Evolutionary conservation across 37 sponge, comb jelly and placozoan species (phyloP), one percentile per base, ranked within the genome.

Genomic region (Chondrilla cf. caribensis): DNA sequence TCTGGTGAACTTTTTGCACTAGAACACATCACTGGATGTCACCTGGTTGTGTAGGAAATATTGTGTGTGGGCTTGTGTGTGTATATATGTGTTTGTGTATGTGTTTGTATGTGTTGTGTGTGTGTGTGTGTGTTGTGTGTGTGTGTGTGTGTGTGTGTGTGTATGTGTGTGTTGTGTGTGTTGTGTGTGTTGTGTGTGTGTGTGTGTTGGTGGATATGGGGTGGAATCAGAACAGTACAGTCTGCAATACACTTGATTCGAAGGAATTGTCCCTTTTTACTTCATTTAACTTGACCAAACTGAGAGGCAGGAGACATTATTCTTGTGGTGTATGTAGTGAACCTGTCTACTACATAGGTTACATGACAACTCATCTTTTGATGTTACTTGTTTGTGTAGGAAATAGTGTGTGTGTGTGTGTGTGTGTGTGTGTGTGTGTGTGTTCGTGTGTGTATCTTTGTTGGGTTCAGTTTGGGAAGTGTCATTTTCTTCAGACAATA

Each of bases 101-200:
- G 29, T 62, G 25, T 29, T 9, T 62, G 64, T 62, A 15, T 26
- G 29, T 62, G 64, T 62, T 62, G 64, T 62, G 64, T 62, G 25
- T 26, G 29, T 62, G 29, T 62, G 64, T 22, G 64, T 62, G 64
- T 22, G 64, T 62, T 22, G 64, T 62, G 64, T 26, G 64, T 15
- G 22, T 62, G 64, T 62, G 64, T 62, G 64, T 62, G 64, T 62
- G 64, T 15, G 64, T 15, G 22, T 62, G 64, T 26, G 29, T 62
- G 64, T 62, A 22, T 62, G 64, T 62, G 64, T 62, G 64, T 62
- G 64, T 62, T 62, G 64, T 62, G 64, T 62, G 64, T 62, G 64
- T 62, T 62, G 64, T 62, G 64, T 62, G 64, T 62, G 64, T n/a
- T 62, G 64, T 62, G 64, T 62, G 64, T 62, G 64, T 62, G 64